Conservation (phyloP, 1,140 invertebrate species). For the Semibalanus balanoides region DNA sequence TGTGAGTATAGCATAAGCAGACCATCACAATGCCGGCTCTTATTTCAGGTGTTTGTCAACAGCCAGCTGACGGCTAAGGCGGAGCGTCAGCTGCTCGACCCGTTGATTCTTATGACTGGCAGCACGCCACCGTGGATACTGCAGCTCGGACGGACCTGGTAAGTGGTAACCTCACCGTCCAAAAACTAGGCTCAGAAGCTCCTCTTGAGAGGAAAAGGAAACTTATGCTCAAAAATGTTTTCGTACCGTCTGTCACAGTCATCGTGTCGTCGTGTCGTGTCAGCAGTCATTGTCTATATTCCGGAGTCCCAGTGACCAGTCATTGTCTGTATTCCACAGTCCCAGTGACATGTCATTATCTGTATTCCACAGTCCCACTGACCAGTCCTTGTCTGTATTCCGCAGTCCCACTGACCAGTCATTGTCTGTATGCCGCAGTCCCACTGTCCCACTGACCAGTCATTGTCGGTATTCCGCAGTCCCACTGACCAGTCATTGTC, state of each 20-base stretch:
- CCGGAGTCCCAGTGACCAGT: neutral
- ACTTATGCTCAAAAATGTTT: neutral
- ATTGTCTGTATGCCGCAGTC: no score
- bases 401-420: no score
- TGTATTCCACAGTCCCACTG: no score
- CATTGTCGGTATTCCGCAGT: no score
- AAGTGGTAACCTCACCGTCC: conserved; percentile 22
- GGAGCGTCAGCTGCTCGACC: conserved; percentile 89
- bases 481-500: no score
- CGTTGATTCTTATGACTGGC: conserved; percentile 93
- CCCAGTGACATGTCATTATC: no score
- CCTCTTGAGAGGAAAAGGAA: neutral
- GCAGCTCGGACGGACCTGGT: conserved; percentile 82
- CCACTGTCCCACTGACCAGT: no score
- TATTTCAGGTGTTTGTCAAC: conserved; percentile 3
- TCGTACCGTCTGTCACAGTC: neutral
- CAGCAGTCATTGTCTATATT: neutral
- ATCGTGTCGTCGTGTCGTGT: no score
- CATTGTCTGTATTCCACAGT: no score
- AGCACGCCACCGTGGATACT: conserved; percentile 90
- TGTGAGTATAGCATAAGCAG: no score
- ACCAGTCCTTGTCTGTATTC: no score
- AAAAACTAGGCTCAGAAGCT: neutral
- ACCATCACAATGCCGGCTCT: no score
- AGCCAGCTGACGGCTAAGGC: conserved; percentile 74